A percentile compares a stretch with the other conserved stretches of the same genome.
Evolutionary conservation across 2,888 invertebrate species (phyloP).

Genomic region (Dryocosmus kuriphilus): DNA sequence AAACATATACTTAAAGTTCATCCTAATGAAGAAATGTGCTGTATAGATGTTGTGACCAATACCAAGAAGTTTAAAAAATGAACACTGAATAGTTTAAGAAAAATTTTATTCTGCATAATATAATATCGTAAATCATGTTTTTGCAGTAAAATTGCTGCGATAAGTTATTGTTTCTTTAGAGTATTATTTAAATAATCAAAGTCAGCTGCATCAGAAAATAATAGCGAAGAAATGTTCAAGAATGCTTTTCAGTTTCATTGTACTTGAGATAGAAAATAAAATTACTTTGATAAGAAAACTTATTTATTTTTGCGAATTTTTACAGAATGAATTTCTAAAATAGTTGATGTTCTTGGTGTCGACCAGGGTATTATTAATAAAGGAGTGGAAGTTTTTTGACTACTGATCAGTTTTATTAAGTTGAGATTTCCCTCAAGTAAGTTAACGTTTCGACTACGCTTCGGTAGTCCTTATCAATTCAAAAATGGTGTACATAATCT

Average conservation of each 20-base stretch:
- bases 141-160: background rate
- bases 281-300: background rate
- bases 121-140: background rate
- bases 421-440: no score
- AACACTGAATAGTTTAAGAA: background rate
- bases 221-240: background rate
- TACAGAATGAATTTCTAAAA: no score
- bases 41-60: constrained; percentile 35
- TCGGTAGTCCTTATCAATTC: no score
- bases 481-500: no score
- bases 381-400: no score
- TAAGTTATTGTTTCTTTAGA: background rate
- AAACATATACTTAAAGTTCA: constrained; percentile 38
- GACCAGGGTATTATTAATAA: no score
- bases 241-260: background rate
- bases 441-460: no score
- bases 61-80: constrained; percentile 2
- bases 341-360: no score
- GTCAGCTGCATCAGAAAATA: background rate
- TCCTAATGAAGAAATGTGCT: constrained; percentile 11
- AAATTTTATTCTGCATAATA: background rate
- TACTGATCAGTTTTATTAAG: no score
- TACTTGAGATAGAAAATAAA: background rate
- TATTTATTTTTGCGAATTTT: no score
- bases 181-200: background rate